Conservation (phyloP, 1,140 invertebrate genomes). For the Drosophila repletoides region DNA sequence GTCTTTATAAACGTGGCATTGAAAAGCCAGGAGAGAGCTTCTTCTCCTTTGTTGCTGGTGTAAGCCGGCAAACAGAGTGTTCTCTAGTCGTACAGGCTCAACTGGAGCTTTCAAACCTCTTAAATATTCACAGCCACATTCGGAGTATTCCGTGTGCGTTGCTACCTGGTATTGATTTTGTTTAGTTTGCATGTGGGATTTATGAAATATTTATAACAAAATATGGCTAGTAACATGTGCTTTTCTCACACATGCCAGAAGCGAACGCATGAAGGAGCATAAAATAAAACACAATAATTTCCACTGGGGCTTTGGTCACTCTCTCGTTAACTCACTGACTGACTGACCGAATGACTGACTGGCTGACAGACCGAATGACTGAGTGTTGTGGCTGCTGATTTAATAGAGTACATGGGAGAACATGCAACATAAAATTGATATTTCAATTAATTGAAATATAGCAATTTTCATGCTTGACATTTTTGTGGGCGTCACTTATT, state of each 20-base stretch:
- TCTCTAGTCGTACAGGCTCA: too few species aligned
- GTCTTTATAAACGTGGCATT: too few species aligned
- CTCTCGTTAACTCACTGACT: too few species aligned
- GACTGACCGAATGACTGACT: conserved; percentile 4
- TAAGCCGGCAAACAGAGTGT: too few species aligned
- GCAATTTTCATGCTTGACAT: conserved; percentile 13
- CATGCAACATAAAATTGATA: conserved; percentile 16
- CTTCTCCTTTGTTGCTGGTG: too few species aligned
- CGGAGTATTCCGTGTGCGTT: background rate
- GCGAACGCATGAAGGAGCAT: background rate
- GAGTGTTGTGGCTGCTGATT: conserved; percentile 6
- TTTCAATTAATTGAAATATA: conserved; percentile 24
- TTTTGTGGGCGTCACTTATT: background rate
- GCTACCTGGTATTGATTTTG: conserved; percentile 72
- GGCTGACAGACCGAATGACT: too few species aligned
- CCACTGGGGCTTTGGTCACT: conserved; percentile 11
- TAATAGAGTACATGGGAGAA: conserved; percentile 5
- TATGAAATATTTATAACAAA: conserved; percentile 74
- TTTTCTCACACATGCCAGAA: conserved; percentile 7
- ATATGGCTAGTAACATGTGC: conserved; percentile 48
- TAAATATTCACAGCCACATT: conserved; percentile 37
- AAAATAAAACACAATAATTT: conserved; percentile 17
- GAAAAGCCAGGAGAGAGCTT: too few species aligned
- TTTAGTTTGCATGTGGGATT: conserved; percentile 69
- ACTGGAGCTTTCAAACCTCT: too few species aligned